A percentile compares a stretch with the other conserved stretches of the same genome.
phyloP scores from a whole-genome alignment of 2,888 invertebrate genomes.

The Limnephilus rhombicus region DNA sequence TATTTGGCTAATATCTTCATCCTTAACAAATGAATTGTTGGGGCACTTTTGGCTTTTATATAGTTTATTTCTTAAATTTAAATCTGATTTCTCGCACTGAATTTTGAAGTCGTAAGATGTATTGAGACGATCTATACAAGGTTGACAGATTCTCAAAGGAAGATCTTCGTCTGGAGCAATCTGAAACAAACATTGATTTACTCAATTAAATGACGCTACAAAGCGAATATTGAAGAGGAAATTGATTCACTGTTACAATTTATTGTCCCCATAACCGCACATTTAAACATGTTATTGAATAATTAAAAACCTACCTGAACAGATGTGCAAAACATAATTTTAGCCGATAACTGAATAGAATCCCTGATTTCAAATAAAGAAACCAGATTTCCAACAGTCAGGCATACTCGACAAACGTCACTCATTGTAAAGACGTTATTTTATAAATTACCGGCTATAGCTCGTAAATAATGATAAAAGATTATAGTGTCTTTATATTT shows the following conservation, averaged over 20 bases:
- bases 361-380: constrained; percentile 56
- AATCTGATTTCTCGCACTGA: constrained; percentile 63
- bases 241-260: background rate
- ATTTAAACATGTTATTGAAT: too few relatives aligned
- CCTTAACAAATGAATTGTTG: background rate
- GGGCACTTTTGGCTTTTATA: background rate
- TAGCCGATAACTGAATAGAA: constrained; percentile 54
- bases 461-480: background rate
- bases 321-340: constrained; percentile 63
- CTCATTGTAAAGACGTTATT: constrained; percentile 40
- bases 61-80: constrained; percentile 54
- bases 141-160: constrained; percentile 63
- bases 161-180: constrained; percentile 59
- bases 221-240: background rate
- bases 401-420: constrained; percentile 61
- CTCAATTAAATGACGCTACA: too few relatives aligned
- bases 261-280: too few relatives aligned
- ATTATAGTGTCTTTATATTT: background rate
- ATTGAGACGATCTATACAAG: constrained; percentile 59
- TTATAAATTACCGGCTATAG: background rate
- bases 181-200: constrained; percentile 55
- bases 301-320: constrained; percentile 52
- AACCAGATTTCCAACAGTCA: constrained; percentile 50
- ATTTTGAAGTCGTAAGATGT: constrained; percentile 64
- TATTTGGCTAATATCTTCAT: background rate